A percentile compares a stretch with the other conserved stretches of the same genome.
Conservation (phyloP, 2,888 invertebrate species). For the Steinernema scapterisci region DNA sequence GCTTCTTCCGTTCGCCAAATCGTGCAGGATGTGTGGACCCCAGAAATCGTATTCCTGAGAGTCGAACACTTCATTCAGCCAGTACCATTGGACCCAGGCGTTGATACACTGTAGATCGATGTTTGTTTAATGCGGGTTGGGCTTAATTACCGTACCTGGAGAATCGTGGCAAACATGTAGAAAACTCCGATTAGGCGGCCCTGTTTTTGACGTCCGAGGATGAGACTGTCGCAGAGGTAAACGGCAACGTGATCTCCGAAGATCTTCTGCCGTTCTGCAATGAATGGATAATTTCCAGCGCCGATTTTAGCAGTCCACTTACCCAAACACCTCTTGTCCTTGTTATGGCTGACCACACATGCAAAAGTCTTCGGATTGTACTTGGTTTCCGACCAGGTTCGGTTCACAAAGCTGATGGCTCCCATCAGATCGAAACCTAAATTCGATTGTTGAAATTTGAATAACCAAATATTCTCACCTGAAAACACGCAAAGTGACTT, state of each 20-base stretch:
- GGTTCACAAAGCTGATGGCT: slow-evolving; percentile 58
- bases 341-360: not conserved
- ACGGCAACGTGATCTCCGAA: slow-evolving; percentile 47
- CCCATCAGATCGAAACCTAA: slow-evolving; percentile 48
- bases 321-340: too few relatives aligned
- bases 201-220: slow-evolving; percentile 55
- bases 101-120: slow-evolving; percentile 50
- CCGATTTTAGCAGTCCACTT: too few relatives aligned
- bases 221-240: slow-evolving; percentile 66
- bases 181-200: slow-evolving; percentile 51
- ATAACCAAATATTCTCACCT: slow-evolving; percentile 43
- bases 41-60: slow-evolving; percentile 59
- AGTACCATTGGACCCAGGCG: slow-evolving; percentile 59
- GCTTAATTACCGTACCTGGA: slow-evolving; percentile 43
- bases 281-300: too few relatives aligned
- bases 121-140: not conserved
- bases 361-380: slow-evolving; percentile 33
- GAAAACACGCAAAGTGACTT: slow-evolving; percentile 56
- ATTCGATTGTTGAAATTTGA: not conserved
- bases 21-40: slow-evolving; percentile 58
- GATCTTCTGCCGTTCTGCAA: slow-evolving; percentile 8
- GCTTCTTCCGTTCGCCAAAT: slow-evolving; percentile 56
- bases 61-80: slow-evolving; percentile 59
- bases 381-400: slow-evolving; percentile 50
- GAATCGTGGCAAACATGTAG: slow-evolving; percentile 56